These are phyloP conservation scores for Troides helena DNA, from an alignment of 2,888 invertebrate genomes.

Conservation along the genomic window DNA sequence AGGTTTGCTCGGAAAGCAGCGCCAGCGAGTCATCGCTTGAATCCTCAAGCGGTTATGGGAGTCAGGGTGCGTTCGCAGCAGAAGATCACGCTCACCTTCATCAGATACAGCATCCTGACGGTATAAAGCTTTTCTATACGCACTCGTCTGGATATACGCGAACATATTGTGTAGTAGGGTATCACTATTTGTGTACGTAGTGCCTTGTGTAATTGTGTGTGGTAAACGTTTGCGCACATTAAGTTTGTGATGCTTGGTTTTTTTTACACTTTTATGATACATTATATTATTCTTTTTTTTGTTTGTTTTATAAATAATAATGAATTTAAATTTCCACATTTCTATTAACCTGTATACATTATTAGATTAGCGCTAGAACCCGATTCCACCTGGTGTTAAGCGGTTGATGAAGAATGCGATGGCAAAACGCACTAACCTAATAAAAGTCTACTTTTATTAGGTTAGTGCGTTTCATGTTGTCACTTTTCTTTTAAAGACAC, in stretches of 20 bases:
- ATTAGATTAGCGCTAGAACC: too few relatives aligned
- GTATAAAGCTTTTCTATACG: constrained; percentile 43
- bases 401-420: too few relatives aligned
- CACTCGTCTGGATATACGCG: too few relatives aligned
- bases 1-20: constrained; percentile 81
- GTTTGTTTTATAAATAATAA: too few relatives aligned
- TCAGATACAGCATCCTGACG: constrained; percentile 64
- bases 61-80: constrained; percentile 85
- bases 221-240: not conserved
- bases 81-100: constrained; percentile 74
- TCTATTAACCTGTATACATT: too few relatives aligned
- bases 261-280: not conserved
- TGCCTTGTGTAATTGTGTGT: not conserved
- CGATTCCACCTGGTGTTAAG: too few relatives aligned
- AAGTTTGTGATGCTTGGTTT: not conserved
- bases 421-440: too few relatives aligned
- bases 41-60: constrained; percentile 88
- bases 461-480: too few relatives aligned
- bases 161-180: not conserved
- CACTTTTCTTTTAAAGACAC: too few relatives aligned
- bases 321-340: too few relatives aligned
- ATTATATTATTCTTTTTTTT: too few relatives aligned
- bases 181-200: not conserved
- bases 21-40: constrained; percentile 88
- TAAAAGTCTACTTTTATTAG: too few relatives aligned